These are phyloP conservation scores for Sander lucioperca DNA, from an alignment of 2,113 vertebrate species.

Conservation along the genomic window DNA sequence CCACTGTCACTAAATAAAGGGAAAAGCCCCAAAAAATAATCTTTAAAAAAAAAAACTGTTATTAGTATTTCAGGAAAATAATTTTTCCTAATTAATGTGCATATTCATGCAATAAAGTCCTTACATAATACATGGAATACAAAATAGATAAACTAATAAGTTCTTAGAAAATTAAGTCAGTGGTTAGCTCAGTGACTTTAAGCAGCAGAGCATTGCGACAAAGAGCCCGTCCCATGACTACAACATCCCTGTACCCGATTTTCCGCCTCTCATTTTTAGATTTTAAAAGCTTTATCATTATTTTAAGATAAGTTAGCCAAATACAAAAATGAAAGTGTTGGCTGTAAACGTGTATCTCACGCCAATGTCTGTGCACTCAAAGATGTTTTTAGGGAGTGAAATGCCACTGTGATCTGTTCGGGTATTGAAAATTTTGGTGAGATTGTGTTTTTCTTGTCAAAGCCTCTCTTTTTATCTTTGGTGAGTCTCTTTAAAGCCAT, in stretches of 20 bases:
- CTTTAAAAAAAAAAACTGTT: slow-evolving; percentile 2
- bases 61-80: background rate
- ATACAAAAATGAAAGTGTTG: background rate
- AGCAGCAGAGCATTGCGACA: background rate
- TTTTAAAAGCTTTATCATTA: background rate
- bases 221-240: background rate
- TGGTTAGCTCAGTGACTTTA: slow-evolving; percentile 1
- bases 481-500: slow-evolving; percentile 1
- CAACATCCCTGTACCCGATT: too few species aligned
- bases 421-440: background rate
- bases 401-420: too few species aligned
- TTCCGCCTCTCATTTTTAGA: background rate
- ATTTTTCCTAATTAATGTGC: slow-evolving; percentile 21
- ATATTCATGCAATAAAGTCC: slow-evolving; percentile 29
- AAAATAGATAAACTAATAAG: background rate
- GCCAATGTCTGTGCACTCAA: background rate
- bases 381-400: background rate
- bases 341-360: background rate
- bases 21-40: too few species aligned
- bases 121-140: background rate
- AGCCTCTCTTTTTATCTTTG: background rate
- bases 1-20: too few species aligned
- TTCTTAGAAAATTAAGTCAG: background rate
- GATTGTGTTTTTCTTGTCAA: background rate
- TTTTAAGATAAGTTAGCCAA: background rate